Conservation (phyloP, 2,797 vertebrate genomes). For the Lacerta viridis region DNA sequence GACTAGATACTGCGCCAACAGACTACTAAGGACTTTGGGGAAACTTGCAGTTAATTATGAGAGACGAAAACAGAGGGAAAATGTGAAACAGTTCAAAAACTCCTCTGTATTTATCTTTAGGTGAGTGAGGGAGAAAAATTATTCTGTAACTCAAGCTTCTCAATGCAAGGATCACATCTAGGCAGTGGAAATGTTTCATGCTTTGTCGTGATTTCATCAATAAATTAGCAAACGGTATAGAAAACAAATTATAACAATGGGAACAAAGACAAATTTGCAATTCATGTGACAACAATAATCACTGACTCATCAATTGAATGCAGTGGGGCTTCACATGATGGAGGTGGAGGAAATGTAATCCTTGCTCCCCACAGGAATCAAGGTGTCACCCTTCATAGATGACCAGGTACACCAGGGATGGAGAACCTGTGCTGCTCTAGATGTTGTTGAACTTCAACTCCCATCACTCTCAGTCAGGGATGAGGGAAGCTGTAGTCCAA, state of each 20-base stretch:
- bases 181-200: not conserved
- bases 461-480: too few species aligned
- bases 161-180: not conserved
- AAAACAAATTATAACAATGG: not conserved
- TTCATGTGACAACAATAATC: too few species aligned
- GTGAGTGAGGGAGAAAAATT: not conserved
- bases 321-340: too few species aligned
- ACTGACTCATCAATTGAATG: not conserved
- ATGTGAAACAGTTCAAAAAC: not conserved
- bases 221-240: conserved; percentile 12
- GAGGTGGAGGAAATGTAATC: not conserved
- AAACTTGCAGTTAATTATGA: not conserved
- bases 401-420: too few species aligned
- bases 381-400: too few species aligned
- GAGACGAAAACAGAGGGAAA: not conserved
- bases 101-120: not conserved
- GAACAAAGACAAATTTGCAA: not conserved
- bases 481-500: too few species aligned
- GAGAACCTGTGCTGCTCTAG: too few species aligned
- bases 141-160: not conserved
- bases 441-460: too few species aligned
- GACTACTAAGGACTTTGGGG: not conserved
- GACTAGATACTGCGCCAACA: not conserved
- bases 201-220: not conserved
- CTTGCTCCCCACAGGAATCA: not conserved